Evolutionary conservation across 2,797 vertebrate species (phyloP).

Genomic region (Myioborus melanocephalus): DNA sequence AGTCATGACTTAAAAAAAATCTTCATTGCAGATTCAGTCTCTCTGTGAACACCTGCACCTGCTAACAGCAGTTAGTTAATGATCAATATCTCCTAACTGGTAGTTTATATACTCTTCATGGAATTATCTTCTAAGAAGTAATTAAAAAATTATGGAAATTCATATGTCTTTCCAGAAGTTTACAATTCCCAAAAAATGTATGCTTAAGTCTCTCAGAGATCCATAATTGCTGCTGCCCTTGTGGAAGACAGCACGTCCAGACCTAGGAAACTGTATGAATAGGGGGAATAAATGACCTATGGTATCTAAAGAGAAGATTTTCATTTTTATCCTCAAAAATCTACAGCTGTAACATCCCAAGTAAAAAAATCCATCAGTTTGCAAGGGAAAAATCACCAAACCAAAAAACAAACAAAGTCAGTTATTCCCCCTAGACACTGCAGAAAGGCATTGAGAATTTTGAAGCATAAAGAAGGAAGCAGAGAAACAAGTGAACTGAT

Average conservation of each 20-base stretch:
- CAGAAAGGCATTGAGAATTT: neutral
- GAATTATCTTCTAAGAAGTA: neutral
- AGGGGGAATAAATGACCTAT: neutral
- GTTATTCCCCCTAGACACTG: neutral
- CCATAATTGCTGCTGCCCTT: neutral
- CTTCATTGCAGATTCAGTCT: neutral
- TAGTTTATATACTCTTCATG: neutral
- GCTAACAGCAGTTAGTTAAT: neutral
- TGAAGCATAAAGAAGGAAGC: neutral
- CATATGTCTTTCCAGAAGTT: neutral
- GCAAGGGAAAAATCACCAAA: neutral
- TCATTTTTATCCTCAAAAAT: slow-evolving; percentile 28
- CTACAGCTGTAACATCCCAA: slow-evolving; percentile 25
- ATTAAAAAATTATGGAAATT: neutral
- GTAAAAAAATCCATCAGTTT: slow-evolving; percentile 8
- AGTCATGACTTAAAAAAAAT: neutral
- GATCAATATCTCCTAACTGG: neutral
- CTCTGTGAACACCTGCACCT: neutral
- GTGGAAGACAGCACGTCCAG: neutral
- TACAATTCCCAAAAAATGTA: neutral
- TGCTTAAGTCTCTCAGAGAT: neutral
- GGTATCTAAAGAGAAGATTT: slow-evolving; percentile 36
- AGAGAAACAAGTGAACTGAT: neutral
- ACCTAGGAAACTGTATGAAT: neutral
- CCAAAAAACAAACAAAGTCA: neutral